phyloP scores from a whole-genome alignment of 2,888 invertebrate species.

The Drepanosiphum platanoidis region DNA sequence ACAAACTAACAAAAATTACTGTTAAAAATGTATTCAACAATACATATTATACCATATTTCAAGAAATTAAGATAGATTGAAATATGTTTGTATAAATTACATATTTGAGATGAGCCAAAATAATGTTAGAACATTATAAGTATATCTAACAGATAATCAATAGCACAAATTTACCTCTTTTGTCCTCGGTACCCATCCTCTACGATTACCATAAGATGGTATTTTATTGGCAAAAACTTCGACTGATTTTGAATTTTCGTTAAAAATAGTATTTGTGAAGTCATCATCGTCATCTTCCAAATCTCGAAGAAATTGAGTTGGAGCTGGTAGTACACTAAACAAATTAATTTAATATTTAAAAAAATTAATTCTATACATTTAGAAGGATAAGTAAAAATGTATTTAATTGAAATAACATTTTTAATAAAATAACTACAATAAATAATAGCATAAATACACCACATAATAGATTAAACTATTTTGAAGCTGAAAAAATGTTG shows the following conservation, averaged over 20 bases:
- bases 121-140: background rate
- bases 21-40: too few relatives aligned
- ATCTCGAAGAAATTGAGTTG: conserved; percentile 88
- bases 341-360: background rate
- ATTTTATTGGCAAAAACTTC: conserved; percentile 83
- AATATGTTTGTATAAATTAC: too few relatives aligned
- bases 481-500: too few relatives aligned
- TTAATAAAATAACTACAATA: background rate
- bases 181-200: conserved; percentile 91
- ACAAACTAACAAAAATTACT: too few relatives aligned
- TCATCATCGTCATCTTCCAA: conserved; percentile 78
- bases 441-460: background rate
- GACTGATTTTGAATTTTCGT: conserved; percentile 72
- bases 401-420: background rate
- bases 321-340: conserved; percentile 84
- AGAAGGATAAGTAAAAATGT: too few relatives aligned
- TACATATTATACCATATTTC: too few relatives aligned
- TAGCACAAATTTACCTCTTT: conserved; percentile 71
- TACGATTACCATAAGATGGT: conserved; percentile 94
- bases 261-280: conserved; percentile 69
- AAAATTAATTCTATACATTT: background rate
- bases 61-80: too few relatives aligned
- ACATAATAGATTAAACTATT: too few relatives aligned
- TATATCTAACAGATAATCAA: background rate
- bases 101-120: background rate